Conservation (phyloP, 2,888 invertebrate species). For the Sesia bembeciformis region DNA sequence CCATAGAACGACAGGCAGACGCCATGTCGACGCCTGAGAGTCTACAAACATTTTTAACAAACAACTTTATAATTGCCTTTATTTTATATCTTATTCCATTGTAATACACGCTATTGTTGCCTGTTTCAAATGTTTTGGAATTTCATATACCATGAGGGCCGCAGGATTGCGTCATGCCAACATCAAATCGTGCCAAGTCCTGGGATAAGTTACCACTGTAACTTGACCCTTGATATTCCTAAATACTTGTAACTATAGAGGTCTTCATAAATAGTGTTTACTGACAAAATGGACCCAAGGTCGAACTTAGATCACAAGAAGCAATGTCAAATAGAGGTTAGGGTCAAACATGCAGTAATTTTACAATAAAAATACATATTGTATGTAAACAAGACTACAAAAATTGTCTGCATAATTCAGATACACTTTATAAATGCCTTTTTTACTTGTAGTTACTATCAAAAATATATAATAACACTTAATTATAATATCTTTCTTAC, state of each 20-base stretch:
- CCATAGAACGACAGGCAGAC: constrained; percentile 8
- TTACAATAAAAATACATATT: too few species aligned
- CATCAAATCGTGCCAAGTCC: constrained; percentile 30
- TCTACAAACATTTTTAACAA: constrained; percentile 27
- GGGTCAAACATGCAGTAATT: neutral
- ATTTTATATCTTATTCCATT: neutral
- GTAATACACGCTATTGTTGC: constrained; percentile 11
- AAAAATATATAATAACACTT: too few species aligned
- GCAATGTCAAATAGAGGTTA: neutral
- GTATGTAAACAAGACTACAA: too few species aligned
- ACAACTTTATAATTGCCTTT: constrained; percentile 3
- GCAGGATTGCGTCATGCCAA: constrained; percentile 36
- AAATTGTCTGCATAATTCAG: too few species aligned
- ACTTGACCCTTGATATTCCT: constrained; percentile 14
- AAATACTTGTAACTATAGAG: constrained; percentile 9
- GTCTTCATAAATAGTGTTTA: constrained; percentile 14
- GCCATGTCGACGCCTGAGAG: constrained; percentile 26
- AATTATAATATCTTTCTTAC: too few species aligned
- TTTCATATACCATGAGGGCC: constrained; percentile 16
- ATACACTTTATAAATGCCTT: too few species aligned
- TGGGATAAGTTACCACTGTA: constrained; percentile 20
- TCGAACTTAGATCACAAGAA: constrained; percentile 16
- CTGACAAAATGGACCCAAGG: constrained; percentile 31
- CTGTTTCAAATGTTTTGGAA: neutral
- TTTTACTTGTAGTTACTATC: too few species aligned